These are phyloP conservation scores for Chitala chitala DNA, from an alignment of 2,113 vertebrate genomes.

Conservation along the genomic window DNA sequence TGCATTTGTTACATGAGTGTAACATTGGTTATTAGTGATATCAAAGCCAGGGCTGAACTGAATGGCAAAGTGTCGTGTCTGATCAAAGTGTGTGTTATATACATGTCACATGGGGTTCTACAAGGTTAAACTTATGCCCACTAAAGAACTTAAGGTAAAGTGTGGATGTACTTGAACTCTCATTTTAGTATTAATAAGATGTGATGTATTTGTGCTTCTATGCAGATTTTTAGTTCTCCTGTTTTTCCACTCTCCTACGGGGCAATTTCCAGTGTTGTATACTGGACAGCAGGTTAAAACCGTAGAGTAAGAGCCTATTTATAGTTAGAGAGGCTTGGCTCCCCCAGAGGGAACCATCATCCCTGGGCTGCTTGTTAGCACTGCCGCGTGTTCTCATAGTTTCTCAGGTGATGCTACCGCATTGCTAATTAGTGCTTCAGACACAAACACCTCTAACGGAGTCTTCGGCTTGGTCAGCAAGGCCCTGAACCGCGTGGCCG, in stretches of 20 bases:
- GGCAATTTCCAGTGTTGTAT: neutral
- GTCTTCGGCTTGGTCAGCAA: too few relatives aligned
- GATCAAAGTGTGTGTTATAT: too few relatives aligned
- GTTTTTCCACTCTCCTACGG: neutral
- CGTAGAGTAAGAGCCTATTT: neutral
- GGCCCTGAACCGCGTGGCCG: too few relatives aligned
- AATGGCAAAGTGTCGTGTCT: too few relatives aligned
- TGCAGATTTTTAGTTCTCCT: neutral
- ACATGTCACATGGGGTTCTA: too few relatives aligned
- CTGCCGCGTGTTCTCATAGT: neutral
- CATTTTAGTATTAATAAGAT: too few relatives aligned
- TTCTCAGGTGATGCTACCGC: slow-evolving; percentile 9
- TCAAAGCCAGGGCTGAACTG: too few relatives aligned
- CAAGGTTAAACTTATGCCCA: too few relatives aligned
- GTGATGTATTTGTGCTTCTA: slow-evolving; percentile 8
- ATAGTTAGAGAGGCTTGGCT: neutral
- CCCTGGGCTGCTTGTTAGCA: slow-evolving; percentile 13
- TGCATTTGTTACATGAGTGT: too few relatives aligned
- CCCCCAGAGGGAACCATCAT: neutral
- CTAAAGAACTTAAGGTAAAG: too few relatives aligned
- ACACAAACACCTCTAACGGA: neutral
- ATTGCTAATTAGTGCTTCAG: slow-evolving; percentile 8
- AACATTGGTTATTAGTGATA: too few relatives aligned
- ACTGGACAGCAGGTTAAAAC: neutral
- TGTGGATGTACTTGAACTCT: too few relatives aligned